Evolutionary conservation across 2,113 vertebrate genomes (phyloP).

Genomic region (Garra rufa): DNA sequence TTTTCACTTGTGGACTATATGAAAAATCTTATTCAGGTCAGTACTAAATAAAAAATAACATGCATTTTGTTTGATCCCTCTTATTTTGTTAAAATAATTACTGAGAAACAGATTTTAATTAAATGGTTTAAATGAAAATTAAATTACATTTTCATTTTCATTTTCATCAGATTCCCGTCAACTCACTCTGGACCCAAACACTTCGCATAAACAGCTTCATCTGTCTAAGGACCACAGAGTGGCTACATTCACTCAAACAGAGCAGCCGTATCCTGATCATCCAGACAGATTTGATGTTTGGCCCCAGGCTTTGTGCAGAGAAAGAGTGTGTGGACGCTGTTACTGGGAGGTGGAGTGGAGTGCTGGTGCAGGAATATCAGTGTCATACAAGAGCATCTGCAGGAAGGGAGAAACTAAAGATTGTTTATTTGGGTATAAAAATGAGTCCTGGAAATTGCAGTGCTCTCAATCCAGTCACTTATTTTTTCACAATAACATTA

Average conservation of each 20-base stretch:
- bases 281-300: slow-evolving; percentile 14
- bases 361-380: not conserved
- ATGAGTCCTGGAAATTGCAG: not conserved
- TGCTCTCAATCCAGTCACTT: not conserved
- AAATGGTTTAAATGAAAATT: too few species aligned
- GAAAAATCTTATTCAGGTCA: too few species aligned
- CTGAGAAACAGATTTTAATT: too few species aligned
- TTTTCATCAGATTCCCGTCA: not conserved
- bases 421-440: not conserved
- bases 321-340: slow-evolving; percentile 23
- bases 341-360: slow-evolving; percentile 38
- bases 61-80: too few species aligned
- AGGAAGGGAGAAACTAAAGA: not conserved
- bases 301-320: slow-evolving; percentile 14
- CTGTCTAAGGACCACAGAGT: not conserved
- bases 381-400: not conserved
- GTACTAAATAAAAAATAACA: too few species aligned
- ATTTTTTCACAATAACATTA: not conserved
- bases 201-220: not conserved
- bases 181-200: not conserved
- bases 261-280: slow-evolving; percentile 29
- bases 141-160: too few species aligned
- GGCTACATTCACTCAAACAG: not conserved
- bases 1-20: too few species aligned
- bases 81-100: too few species aligned